Evolutionary conservation across 1,140 invertebrate species (phyloP).

Genomic region (Idris sp.): DNA sequence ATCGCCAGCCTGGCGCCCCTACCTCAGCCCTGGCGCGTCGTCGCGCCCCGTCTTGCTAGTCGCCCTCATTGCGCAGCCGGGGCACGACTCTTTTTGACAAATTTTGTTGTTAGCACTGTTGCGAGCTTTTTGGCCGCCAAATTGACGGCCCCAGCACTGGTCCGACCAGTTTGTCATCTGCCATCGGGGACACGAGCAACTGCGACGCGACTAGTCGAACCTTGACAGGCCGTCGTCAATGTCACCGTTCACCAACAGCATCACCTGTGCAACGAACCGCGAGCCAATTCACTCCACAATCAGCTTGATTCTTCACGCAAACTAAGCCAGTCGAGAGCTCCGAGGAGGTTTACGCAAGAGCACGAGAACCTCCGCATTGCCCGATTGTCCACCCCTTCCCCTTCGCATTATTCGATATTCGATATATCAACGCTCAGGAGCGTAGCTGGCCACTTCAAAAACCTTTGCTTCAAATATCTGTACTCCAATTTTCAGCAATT

Average conservation of each 20-base stretch:
- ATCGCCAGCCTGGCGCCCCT: constrained; percentile 70
- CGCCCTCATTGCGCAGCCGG: too few relatives aligned
- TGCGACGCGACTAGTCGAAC: not conserved
- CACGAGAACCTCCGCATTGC: constrained; percentile 70
- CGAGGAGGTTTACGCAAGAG: constrained; percentile 63
- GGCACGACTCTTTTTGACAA: too few relatives aligned
- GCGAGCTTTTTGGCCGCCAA: too few relatives aligned
- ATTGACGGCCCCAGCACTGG: not conserved
- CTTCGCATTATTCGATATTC: constrained; percentile 37
- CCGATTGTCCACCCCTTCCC: constrained; percentile 61
- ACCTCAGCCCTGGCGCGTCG: constrained; percentile 57
- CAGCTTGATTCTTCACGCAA: too few relatives aligned
- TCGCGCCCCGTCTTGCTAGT: not conserved
- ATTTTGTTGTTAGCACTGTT: too few relatives aligned
- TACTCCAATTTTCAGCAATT: too few relatives aligned
- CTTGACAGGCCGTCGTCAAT: not conserved
- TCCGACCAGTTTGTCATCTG: too few relatives aligned
- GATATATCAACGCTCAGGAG: constrained; percentile 44
- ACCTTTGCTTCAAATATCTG: too few relatives aligned
- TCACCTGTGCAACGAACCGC: constrained; percentile 29
- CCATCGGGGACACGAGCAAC: too few relatives aligned
- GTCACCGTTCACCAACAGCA: not conserved
- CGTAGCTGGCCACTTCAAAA: too few relatives aligned
- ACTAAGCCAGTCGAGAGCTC: constrained; percentile 9
- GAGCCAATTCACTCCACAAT: constrained; percentile 17